These are phyloP conservation scores for Ceriagrion tenellum DNA, from an alignment of 2,888 invertebrate species.

Conservation along the genomic window DNA sequence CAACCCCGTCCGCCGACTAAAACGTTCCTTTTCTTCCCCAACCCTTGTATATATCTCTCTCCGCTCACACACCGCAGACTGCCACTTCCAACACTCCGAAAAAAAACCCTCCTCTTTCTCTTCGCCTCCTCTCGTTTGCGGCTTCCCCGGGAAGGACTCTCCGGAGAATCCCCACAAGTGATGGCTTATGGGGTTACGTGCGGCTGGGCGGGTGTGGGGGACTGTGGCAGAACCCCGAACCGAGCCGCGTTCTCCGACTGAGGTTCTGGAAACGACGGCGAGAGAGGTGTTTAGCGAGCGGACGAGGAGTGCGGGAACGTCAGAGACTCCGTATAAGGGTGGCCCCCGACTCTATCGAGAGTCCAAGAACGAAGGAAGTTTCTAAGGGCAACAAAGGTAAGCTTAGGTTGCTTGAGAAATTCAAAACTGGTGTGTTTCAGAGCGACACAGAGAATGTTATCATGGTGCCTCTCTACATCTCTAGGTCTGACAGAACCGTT, in stretches of 20 bases:
- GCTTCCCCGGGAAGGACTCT: conserved; percentile 4
- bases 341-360: too few relatives aligned
- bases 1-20: neutral
- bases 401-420: too few relatives aligned
- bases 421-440: too few relatives aligned
- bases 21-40: neutral
- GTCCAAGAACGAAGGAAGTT: too few relatives aligned
- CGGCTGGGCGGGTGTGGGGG: neutral
- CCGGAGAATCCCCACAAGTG: neutral
- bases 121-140: neutral
- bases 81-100: neutral
- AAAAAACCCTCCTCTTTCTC: neutral
- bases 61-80: neutral
- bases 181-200: conserved; percentile 20
- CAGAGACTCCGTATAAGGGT: too few relatives aligned
- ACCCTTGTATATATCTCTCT: neutral
- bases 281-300: too few relatives aligned
- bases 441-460: too few relatives aligned
- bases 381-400: too few relatives aligned
- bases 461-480: too few relatives aligned
- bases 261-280: neutral
- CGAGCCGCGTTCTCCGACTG: neutral
- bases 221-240: neutral
- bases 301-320: too few relatives aligned
- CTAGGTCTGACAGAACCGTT: too few relatives aligned